Evolutionary conservation across 35 echinoderm and acorn worm genomes (phyloP).

Genomic region (Lytechinus variegatus): DNA sequence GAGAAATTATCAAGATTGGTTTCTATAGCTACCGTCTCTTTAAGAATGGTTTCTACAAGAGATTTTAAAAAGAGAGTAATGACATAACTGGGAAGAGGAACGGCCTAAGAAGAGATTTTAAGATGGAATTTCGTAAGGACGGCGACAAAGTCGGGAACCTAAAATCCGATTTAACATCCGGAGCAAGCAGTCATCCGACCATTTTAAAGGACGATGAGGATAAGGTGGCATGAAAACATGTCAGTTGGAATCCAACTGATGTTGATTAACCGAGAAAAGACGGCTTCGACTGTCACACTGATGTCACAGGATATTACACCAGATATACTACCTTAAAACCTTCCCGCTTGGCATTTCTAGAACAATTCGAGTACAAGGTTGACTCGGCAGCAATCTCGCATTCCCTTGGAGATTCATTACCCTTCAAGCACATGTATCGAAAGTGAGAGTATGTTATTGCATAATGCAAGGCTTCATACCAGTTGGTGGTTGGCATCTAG

Average conservation of each 20-base stretch:
- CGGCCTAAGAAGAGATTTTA: background rate
- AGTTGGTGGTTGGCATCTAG: background rate
- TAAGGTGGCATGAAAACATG: background rate
- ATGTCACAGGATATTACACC: background rate
- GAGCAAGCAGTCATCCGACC: background rate
- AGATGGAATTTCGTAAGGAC: background rate
- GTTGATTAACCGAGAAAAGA: conserved; percentile 18
- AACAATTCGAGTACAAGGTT: background rate
- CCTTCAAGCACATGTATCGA: background rate
- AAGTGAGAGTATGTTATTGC: background rate
- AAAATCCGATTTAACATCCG: background rate
- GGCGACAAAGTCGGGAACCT: background rate
- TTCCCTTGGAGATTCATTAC: background rate
- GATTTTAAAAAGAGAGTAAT: no score
- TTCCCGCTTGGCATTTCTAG: background rate
- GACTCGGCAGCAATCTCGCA: background rate
- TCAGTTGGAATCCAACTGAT: background rate
- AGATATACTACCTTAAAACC: background rate
- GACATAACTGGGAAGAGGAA: no score
- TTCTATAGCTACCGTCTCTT: no score
- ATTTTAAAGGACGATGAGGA: background rate
- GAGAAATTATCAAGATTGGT: no score
- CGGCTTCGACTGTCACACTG: background rate
- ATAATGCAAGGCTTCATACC: background rate
- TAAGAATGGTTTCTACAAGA: no score